Base-by-base conservation (phyloP, 2,797 vertebrate species). In the Rhinichthys osculus region DNA sequence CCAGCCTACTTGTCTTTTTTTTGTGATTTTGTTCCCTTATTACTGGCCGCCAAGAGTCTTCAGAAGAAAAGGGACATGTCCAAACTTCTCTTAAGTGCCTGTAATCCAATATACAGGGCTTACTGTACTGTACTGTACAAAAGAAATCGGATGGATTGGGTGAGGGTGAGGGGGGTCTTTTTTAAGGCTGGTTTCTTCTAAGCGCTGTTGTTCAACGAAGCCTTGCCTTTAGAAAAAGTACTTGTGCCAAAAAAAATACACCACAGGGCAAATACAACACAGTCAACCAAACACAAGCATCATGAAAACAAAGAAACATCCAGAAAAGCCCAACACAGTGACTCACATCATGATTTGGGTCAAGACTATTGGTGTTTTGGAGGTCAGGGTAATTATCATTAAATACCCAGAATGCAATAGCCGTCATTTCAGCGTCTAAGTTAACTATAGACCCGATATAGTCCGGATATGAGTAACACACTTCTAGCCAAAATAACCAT, bases 61-160 rank as follows among this genome's bases (percentile, higher is more conserved):
- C 89, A 92, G 92, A 95, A 96, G 94, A 93, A 94, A 93, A 91
- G 92, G 90, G 92, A 94, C 93, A 93, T 92, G 94, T 95, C 85
- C 92, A 95, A 93, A 89, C 92, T 92, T 93, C 86, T 88, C 92
- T 91, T 89, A 93, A 92, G 92, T 92, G 88, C 93, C 87, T 82
- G 87, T 95, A 95, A 96, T 95, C 94, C 93, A 90, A 93, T 91
- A 94, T 94, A 93, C 92, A 88, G 87, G 86, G 88, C 87, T 86
- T 91, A 90, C 81, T 35, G 87, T 88, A 90, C 90, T 92, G 87
- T 88, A 90, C 90, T 92, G 86, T 88, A 90, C 84, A 90, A 89
- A 82, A 83, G 84, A 81, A 85, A 91, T 90, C 90, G 74, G 66
- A 82, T 64, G 85, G 17, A 73, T n/a, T 69, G 57, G 81, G 23